Base-by-base conservation (phyloP, 2,888 invertebrate genomes). In the Epinotia demarniana region DNA sequence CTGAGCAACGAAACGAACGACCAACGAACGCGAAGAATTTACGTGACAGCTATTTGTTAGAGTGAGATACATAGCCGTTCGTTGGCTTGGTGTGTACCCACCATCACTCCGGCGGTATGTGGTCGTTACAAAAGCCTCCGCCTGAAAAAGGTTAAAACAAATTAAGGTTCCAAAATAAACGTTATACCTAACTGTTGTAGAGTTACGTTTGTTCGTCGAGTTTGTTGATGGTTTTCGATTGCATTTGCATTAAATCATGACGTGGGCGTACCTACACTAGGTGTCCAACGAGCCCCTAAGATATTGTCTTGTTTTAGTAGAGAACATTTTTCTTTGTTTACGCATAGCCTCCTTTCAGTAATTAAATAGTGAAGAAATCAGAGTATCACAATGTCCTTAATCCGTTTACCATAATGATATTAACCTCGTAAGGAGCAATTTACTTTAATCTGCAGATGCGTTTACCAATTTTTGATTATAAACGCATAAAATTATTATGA, bases 351-450 rank as follows among this genome's bases (percentile, higher is more conserved):
- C 49, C 49, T 16, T 49, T 13, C 49, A 49, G 49, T 49, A 5
- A 16, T 49, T 4, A 4, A 16, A 0, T 49, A 16, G 13, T 49
- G 16, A 49, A 18, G 8, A 57, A n/a, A 9, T 63, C 19, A 63
- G 2, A 6, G 6, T 43, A 63, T 11, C 33, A 8, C 43, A 9
- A 23, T 53, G 23, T 66, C n/a, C 27, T n/a, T 49, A n/a, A 53
- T n/a, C 6, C 11, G 18, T 53, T 66, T 66, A 27, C 39, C 16
- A 18, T 27, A n/a, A 49, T n/a, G n/a, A 53, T 13, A 55, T 58
- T 58, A 67, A 33, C 66, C 55, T 67, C 27, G 55, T n/a, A 55
- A 55, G 13, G 18, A 19, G 39, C 58, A 13, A 9, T 57, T 67
- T 9, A 43, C 23, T 23, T 19, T 58, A 68, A 68, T 39, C 33